phyloP scores from a whole-genome alignment of 2,888 invertebrate species.

The Volucella inflata region DNA sequence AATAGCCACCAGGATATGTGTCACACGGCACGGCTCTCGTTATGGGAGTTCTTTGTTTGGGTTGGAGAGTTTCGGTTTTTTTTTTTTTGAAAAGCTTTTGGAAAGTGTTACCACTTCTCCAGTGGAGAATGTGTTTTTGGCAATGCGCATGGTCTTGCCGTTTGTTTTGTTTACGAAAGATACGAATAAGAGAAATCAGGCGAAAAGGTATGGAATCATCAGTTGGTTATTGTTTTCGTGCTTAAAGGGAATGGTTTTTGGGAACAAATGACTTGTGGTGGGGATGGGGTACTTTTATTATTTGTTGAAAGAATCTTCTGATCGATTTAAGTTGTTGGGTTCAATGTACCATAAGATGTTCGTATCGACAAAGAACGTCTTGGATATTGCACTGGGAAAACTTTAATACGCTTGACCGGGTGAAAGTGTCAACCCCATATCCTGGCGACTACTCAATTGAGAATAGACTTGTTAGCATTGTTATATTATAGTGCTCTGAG shows the following conservation, averaged over 20 bases:
- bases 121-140: conserved; percentile 35
- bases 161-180: conserved; percentile 69
- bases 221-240: conserved; percentile 24
- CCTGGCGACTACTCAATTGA: background rate
- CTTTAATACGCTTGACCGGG: conserved; percentile 25
- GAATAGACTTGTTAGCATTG: conserved; percentile 21
- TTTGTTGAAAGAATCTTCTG: conserved; percentile 13
- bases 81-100: conserved; percentile 31
- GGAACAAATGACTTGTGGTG: background rate
- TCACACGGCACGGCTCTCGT: too few species aligned
- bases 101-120: conserved; percentile 49
- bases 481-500: background rate
- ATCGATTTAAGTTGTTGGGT: conserved; percentile 20
- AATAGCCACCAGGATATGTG: conserved; percentile 35
- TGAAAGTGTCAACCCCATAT: conserved; percentile 17
- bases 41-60: conserved; percentile 26
- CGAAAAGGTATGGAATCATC: conserved; percentile 7
- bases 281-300: conserved; percentile 2
- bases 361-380: conserved; percentile 14
- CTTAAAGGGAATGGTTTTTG: conserved; percentile 5
- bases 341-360: conserved; percentile 20
- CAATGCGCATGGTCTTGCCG: conserved; percentile 39
- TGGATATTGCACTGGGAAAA: conserved; percentile 29
- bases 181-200: background rate
- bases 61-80: conserved; percentile 20